phyloP scores from a whole-genome alignment of 2,113 vertebrate genomes.

The Orthochromis malagaraziensis region DNA sequence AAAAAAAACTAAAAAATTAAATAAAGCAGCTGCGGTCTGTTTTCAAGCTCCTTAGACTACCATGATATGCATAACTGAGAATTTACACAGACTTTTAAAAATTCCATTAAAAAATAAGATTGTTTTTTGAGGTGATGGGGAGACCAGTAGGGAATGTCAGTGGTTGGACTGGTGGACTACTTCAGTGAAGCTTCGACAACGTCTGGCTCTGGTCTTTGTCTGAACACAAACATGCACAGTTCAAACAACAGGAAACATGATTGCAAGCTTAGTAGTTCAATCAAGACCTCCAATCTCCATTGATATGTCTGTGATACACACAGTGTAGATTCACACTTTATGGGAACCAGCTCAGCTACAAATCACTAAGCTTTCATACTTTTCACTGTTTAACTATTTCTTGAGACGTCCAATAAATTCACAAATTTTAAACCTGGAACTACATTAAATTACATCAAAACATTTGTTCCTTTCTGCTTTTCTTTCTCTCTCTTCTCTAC shows the following conservation, averaged over 20 bases:
- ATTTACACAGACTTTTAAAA: fast-evolving
- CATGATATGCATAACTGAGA: background rate
- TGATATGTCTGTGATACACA: background rate
- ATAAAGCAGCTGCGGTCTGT: background rate
- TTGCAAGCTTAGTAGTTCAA: background rate
- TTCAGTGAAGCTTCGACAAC: background rate
- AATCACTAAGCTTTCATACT: fast-evolving
- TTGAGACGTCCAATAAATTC: fast-evolving
- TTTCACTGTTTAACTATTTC: background rate
- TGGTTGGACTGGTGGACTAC: background rate
- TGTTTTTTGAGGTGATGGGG: background rate
- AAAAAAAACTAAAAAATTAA: background rate
- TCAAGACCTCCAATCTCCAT: background rate
- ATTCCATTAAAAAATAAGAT: background rate
- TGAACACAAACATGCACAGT: fast-evolving
- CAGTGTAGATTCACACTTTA: background rate
- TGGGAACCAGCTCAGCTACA: fast-evolving
- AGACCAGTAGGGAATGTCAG: background rate
- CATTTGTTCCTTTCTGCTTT: background rate
- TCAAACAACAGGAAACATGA: background rate
- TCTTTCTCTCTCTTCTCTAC: background rate
- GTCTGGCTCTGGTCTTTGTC: background rate
- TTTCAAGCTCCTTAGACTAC: background rate
- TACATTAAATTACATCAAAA: background rate
- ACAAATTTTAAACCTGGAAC: background rate